Percentiles rank a stretch among this genome's conserved stretches.
Evolutionary conservation across 2,113 vertebrate species (phyloP).

Genomic region (Ia io): DNA sequence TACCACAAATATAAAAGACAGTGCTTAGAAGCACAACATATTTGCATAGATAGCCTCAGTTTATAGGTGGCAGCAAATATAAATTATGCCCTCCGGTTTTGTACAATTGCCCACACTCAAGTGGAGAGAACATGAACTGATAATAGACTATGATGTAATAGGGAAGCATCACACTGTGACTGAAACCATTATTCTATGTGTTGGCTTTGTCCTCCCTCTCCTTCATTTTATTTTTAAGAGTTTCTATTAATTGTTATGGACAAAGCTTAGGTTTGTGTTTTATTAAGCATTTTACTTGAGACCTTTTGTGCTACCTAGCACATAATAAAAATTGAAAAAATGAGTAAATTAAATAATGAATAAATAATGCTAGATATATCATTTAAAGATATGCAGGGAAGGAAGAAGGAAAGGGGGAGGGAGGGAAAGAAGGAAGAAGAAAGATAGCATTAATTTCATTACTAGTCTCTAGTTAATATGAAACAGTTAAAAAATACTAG

Average conservation of each 20-base stretch:
- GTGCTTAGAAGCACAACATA: background rate
- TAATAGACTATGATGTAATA: background rate
- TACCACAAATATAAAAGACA: background rate
- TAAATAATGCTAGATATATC: background rate
- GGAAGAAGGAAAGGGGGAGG: background rate
- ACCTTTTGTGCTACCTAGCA: background rate
- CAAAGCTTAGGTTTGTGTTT: background rate
- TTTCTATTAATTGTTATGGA: background rate
- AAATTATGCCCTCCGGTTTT: background rate
- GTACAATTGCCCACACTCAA: background rate
- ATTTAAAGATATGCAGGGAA: background rate
- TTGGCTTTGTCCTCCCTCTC: too few species aligned
- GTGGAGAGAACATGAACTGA: background rate
- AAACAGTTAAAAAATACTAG: background rate
- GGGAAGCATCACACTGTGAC: background rate
- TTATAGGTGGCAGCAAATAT: background rate
- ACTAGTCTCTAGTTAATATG: background rate
- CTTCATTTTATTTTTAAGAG: background rate
- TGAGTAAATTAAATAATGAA: background rate
- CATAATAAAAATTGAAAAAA: background rate
- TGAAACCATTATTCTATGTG: background rate
- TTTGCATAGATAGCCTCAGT: background rate
- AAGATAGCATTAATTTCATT: background rate
- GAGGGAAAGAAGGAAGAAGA: background rate
- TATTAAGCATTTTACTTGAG: background rate